Evolutionary conservation across 1,140 invertebrate genomes (phyloP).

Genomic region (Aphelenchoides avenae): DNA sequence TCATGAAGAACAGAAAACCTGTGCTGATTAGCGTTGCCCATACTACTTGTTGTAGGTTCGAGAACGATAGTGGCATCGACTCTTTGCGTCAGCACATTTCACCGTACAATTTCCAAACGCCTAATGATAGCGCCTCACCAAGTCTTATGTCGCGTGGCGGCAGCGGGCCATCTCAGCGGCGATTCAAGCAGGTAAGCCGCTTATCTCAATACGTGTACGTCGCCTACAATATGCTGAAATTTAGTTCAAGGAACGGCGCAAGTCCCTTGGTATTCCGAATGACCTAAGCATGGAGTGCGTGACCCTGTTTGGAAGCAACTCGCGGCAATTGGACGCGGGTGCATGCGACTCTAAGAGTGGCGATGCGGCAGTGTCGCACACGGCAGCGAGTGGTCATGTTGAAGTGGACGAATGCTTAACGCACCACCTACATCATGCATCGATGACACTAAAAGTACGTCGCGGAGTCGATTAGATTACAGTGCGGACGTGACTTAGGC

Average conservation of each 20-base stretch:
- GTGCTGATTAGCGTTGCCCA: not conserved
- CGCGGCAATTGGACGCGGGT: not conserved
- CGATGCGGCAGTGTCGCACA: not conserved
- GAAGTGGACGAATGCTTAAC: constrained; percentile 39
- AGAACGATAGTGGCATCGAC: constrained; percentile 50
- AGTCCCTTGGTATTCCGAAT: constrained; percentile 7
- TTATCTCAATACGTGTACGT: not conserved
- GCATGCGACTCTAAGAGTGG: too few species aligned
- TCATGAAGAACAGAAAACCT: too few species aligned
- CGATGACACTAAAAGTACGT: constrained; percentile 15
- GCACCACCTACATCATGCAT: constrained; percentile 34
- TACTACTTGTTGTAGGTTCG: constrained; percentile 26
- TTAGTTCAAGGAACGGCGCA: constrained; percentile 39
- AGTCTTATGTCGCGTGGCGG: not conserved
- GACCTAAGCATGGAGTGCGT: not conserved
- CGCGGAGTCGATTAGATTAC: constrained; percentile 3
- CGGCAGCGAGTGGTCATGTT: constrained; percentile 32
- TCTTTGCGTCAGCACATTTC: constrained; percentile 45
- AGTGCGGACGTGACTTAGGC: constrained; percentile 20
- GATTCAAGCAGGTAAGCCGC: constrained; percentile 24
- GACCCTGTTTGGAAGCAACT: not conserved
- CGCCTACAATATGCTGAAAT: not conserved
- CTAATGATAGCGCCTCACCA: not conserved
- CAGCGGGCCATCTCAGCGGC: constrained; percentile 29
- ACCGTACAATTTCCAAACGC: constrained; percentile 24